Evolutionary conservation across 2,113 vertebrate genomes (phyloP), one percentile per base, ranked within the genome.

Genomic region (Gambusia affinis): DNA sequence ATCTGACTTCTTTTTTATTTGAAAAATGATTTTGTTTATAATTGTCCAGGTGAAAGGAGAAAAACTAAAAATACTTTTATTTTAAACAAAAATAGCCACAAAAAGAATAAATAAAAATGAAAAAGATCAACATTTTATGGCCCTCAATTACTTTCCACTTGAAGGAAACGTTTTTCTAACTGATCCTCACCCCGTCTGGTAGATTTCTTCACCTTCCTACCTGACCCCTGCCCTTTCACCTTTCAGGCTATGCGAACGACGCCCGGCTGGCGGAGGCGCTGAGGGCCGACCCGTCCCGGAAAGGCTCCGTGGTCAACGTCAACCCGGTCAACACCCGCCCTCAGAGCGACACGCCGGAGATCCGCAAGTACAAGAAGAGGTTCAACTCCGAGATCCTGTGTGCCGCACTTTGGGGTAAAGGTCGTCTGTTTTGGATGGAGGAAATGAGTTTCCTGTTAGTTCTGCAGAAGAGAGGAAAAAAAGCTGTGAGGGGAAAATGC

Each of bases 321-420:
- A 99, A 99, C 84, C 98, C 98, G 1, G 98, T 98, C 0, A 99
- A 99, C 71, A 99, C 97, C 0, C 94, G 98, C n/a, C 98, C 98
- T 24, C 98, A 99, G 93, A 99, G 97, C 3, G 98, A 99, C 88
- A 99, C 98, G 1, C 98, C 98, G 0, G 98, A 99, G 90, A 99
- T 99, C 69, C 96, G 98, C 87, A 99, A 99, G 89, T 99, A 99
- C 93, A 99, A 99, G 95, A 99, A 99, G 94, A 95, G 98, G 86
- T 99, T 99, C 94, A 99, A 99, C 92, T 99, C 98, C 0, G 98
- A 99, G 94, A 99, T 99, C 78, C 93, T 99, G 42, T 99, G 98
- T 67, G 98, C 98, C 3, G 98, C 98, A 1, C 95, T 99, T 68
- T 99, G 98, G 98, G 98, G 98, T 99, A 93, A 93, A 37, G 35